Conservation (phyloP, 2,113 vertebrate species). For the Channa argus region DNA sequence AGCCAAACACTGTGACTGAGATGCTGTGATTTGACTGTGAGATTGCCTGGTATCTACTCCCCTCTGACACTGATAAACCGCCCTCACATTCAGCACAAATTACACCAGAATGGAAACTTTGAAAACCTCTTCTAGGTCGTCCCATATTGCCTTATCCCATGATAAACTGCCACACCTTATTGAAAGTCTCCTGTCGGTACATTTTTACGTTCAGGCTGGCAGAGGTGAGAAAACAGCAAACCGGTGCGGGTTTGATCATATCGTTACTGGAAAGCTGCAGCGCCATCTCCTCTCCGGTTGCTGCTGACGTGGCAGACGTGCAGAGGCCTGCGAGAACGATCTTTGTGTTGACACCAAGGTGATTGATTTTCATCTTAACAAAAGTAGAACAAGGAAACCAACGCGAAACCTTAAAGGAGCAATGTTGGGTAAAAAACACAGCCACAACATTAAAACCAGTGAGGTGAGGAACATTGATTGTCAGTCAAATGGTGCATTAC, state of each 20-base stretch:
- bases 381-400: too few species aligned
- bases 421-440: too few species aligned
- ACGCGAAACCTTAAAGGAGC: too few species aligned
- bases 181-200: background rate
- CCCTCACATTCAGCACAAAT: conserved; percentile 13
- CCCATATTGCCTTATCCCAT: conserved; percentile 38
- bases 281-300: background rate
- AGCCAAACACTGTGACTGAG: conserved; percentile 24
- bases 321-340: background rate
- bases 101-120: conserved; percentile 12
- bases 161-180: background rate
- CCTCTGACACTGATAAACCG: conserved; percentile 57
- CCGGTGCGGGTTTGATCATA: conserved; percentile 10
- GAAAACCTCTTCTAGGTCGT: background rate
- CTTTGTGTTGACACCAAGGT: background rate
- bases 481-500: too few species aligned
- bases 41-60: conserved; percentile 15
- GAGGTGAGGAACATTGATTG: too few species aligned
- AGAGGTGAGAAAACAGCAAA: background rate
- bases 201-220: conserved; percentile 11
- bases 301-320: background rate
- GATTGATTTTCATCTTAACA: too few species aligned
- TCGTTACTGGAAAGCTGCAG: background rate
- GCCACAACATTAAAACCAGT: too few species aligned
- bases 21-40: conserved; percentile 23